Conservation (phyloP, 1,140 invertebrate species). For the Euura lappo region DNA sequence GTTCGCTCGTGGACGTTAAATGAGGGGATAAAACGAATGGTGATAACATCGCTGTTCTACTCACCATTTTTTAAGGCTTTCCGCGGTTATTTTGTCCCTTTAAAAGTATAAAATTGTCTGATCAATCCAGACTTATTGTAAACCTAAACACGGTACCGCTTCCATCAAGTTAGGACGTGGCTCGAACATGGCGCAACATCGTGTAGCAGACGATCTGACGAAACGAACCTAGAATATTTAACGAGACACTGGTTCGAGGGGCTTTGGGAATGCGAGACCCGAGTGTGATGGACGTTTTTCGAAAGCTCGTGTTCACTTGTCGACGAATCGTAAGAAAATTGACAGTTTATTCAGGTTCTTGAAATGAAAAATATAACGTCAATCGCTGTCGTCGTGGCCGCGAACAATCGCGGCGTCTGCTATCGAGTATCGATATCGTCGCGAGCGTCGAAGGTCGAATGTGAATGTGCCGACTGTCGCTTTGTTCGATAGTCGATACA, state of each 20-base stretch:
- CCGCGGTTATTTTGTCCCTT: constrained; percentile 20
- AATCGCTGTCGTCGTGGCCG: background rate
- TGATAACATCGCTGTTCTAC: background rate
- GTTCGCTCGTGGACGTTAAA: background rate
- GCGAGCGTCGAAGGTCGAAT: too few relatives aligned
- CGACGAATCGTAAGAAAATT: background rate
- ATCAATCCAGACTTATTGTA: constrained; percentile 19
- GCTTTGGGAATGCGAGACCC: background rate
- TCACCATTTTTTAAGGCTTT: constrained; percentile 38
- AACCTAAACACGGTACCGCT: constrained; percentile 35
- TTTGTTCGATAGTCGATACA: too few relatives aligned
- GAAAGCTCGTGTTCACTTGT: too few relatives aligned
- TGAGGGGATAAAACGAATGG: background rate
- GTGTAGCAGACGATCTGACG: background rate
- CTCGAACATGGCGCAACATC: constrained; percentile 35
- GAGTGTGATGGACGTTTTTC: background rate
- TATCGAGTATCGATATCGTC: background rate
- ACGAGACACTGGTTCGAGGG: background rate
- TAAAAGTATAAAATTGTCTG: constrained; percentile 16
- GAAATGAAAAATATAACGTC: background rate
- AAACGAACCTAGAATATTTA: background rate
- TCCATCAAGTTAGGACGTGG: constrained; percentile 50
- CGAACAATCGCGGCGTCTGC: background rate
- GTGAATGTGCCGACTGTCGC: too few relatives aligned
- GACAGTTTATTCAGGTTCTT: background rate